phyloP scores from a whole-genome alignment of 2,797 vertebrate species.

The Hydrophis major region DNA sequence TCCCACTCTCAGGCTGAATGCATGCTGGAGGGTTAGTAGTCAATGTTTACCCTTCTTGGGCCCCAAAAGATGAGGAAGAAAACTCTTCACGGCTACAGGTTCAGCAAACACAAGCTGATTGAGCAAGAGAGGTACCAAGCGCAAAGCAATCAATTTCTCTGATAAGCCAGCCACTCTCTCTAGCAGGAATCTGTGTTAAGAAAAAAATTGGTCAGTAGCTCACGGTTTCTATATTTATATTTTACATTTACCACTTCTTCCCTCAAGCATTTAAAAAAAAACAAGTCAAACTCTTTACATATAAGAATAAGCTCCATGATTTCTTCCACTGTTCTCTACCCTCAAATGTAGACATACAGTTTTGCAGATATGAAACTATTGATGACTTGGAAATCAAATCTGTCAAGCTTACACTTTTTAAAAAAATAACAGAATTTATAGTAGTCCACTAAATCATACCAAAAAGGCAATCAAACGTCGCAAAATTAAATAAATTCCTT shows the following conservation, averaged over 20 bases:
- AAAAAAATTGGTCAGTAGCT: constrained; percentile 33
- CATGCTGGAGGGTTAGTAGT: constrained; percentile 14
- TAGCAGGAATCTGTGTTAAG: constrained; percentile 83
- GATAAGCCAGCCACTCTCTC: constrained; percentile 88
- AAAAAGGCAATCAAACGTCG: background rate
- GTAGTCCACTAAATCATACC: background rate
- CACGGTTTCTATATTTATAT: background rate
- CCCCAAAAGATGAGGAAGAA: constrained; percentile 92
- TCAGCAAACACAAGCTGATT: constrained; percentile 95
- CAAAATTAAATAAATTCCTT: background rate
- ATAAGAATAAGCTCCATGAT: background rate
- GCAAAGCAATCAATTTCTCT: constrained; percentile 86
- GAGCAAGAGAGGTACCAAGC: constrained; percentile 89
- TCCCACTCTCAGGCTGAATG: constrained; percentile 6
- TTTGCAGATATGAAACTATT: background rate
- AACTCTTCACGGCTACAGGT: constrained; percentile 94
- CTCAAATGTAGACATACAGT: background rate
- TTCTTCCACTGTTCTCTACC: background rate
- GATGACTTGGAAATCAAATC: background rate
- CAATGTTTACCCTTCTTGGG: constrained; percentile 86
- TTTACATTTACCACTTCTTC: background rate
- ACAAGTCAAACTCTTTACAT: background rate
- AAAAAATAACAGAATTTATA: background rate
- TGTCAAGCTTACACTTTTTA: background rate
- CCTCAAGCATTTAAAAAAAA: background rate